Evolutionary conservation across 1,140 invertebrate species (phyloP).

Genomic region (Lineus longissimus): DNA sequence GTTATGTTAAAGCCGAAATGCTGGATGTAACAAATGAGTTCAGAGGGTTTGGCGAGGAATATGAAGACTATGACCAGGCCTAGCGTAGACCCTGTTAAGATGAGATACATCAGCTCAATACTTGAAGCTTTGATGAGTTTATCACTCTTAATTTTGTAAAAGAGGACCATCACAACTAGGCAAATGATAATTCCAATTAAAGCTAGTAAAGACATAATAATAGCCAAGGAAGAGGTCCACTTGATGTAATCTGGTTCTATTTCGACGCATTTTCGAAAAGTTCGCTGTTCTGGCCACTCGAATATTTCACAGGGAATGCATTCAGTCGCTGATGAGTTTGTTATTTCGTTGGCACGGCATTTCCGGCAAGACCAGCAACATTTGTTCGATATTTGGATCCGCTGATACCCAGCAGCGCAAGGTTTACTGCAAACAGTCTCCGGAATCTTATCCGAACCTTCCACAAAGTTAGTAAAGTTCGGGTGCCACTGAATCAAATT

Average conservation of each 20-base stretch:
- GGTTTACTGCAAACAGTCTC: conserved; percentile 29
- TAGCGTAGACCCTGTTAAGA: conserved; percentile 28
- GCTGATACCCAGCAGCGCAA: conserved; percentile 17
- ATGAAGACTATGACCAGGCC: conserved; percentile 25
- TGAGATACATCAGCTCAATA: conserved; percentile 31
- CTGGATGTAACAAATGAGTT: conserved; percentile 68
- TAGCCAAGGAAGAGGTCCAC: conserved; percentile 41
- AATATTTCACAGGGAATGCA: conserved; percentile 26
- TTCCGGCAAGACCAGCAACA: conserved; percentile 30
- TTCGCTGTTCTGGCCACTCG: conserved; percentile 46
- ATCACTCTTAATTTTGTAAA: conserved; percentile 20
- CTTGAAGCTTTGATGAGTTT: conserved; percentile 39
- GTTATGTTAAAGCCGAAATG: conserved; percentile 68
- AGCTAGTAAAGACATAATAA: conserved; percentile 55
- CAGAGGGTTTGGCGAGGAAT: conserved; percentile 60
- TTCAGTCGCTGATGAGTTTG: conserved; percentile 14
- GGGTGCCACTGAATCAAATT: no score
- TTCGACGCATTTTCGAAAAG: conserved; percentile 57
- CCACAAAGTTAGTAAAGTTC: no score
- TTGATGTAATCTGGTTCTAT: conserved; percentile 24
- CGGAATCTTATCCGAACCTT: no score
- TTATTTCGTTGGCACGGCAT: conserved; percentile 27
- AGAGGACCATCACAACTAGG: conserved; percentile 23
- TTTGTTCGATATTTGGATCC: conserved; percentile 15
- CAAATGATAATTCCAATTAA: conserved; percentile 53